Evolutionary conservation across 2,797 vertebrate species (phyloP).

Genomic region (Paratrypauchen microcephalus): DNA sequence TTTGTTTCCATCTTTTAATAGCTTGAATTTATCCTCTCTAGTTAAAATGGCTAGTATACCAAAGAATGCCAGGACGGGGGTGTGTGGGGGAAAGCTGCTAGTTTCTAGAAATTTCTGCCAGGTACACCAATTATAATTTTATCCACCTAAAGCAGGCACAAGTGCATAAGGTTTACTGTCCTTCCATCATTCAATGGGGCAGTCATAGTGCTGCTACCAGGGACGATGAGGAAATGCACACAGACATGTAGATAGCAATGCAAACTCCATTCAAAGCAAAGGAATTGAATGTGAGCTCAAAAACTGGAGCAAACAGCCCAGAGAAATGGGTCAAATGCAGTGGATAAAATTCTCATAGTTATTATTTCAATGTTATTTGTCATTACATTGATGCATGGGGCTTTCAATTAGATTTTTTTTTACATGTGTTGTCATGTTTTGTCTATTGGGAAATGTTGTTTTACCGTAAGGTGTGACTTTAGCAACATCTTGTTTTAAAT

Average conservation of each 20-base stretch:
- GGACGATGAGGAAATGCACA: too few relatives aligned
- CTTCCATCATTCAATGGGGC: too few relatives aligned
- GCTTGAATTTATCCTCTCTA: background rate
- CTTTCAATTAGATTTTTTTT: background rate
- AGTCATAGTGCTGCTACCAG: too few relatives aligned
- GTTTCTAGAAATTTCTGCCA: background rate
- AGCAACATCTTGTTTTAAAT: slow-evolving; percentile 3
- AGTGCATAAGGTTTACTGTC: background rate
- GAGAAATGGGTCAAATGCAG: too few relatives aligned
- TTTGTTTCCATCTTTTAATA: slow-evolving; percentile 4
- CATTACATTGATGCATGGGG: background rate
- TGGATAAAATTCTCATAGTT: too few relatives aligned
- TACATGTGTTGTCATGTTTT: background rate
- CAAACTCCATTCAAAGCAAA: too few relatives aligned
- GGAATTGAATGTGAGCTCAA: too few relatives aligned
- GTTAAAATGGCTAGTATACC: background rate
- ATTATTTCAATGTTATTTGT: background rate
- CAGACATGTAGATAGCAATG: too few relatives aligned
- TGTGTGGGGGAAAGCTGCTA: background rate
- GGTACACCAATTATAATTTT: background rate
- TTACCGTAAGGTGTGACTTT: background rate
- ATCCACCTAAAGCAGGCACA: background rate
- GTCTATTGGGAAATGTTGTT: background rate
- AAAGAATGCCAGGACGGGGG: background rate
- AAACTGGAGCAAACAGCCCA: too few relatives aligned